Conservation (phyloP, 1,140 invertebrate genomes). For the Geopemphigus sp. region DNA sequence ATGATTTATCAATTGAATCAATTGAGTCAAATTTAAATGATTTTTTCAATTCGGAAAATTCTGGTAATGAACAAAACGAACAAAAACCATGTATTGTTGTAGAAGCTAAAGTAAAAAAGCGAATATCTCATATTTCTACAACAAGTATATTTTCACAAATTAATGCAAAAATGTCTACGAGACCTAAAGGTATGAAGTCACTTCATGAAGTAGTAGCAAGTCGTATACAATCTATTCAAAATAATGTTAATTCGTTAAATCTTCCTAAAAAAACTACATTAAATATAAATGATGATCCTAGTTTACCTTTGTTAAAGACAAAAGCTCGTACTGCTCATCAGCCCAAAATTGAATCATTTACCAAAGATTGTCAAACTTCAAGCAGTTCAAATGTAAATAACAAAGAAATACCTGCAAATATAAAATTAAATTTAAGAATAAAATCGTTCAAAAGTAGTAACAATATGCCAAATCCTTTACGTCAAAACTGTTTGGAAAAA, state of each 20-base stretch:
- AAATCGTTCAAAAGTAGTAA: constrained; percentile 46
- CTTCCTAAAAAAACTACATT: neutral
- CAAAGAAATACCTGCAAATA: neutral
- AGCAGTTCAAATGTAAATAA: neutral
- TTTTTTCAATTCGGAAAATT: constrained; percentile 19
- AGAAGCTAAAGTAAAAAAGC: constrained; percentile 39
- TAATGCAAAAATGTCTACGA: constrained; percentile 26
- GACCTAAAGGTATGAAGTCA: constrained; percentile 13
- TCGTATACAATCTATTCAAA: constrained; percentile 18
- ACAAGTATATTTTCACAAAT: constrained; percentile 27
- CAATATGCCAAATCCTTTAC: constrained; percentile 47
- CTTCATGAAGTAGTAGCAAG: constrained; percentile 36
- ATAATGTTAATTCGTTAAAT: neutral
- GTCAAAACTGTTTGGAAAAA: constrained; percentile 48
- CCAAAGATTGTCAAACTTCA: neutral
- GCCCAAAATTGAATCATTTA: constrained; percentile 5
- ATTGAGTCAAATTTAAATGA: constrained; percentile 11
- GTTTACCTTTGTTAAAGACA: constrained; percentile 4
- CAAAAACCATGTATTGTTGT: constrained; percentile 24
- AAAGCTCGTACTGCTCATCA: constrained; percentile 36
- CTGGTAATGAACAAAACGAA: constrained; percentile 18
- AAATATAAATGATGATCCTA: neutral
- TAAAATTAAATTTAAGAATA: constrained; percentile 30
- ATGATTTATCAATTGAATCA: neutral
- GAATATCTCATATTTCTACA: constrained; percentile 44